Evolutionary conservation across 2,113 vertebrate species (phyloP), one percentile per base, ranked within the genome.

Genomic region (Steatornis caripensis): DNA sequence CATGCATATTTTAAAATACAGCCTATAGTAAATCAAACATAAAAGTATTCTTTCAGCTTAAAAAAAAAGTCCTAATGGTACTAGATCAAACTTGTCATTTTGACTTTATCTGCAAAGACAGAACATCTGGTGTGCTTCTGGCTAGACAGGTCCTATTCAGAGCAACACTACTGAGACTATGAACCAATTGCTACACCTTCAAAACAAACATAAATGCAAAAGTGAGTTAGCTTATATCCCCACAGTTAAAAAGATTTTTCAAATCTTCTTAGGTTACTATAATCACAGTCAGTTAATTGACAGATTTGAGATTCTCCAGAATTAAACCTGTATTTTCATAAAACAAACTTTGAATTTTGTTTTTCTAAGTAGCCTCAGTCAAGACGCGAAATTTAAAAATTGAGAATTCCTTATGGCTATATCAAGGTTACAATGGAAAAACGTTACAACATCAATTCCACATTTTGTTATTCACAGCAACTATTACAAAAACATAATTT

Each of bases 81-180:
- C 43, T 32, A 45, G 29, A 66, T 71, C 29, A 88, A 94, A 88
- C 55, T 84, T 68, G n/a, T 29, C 12, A 32, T 90, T 94, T 88
- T 93, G 43, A 93, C 72, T 96, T 94, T 54, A 96, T 90, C 75
- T 87, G 69, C 37, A 26, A 75, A 93, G 83, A 93, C 68, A 79
- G 48, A 93, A 76, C 88, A 93, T 78, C 80, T 92, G 83, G 34
- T 55, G 39, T 64, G 72, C 77, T 94, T 87, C 86, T 90, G 77
- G 76, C 80, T 89, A 89, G 19, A 82, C 19, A 90, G 45, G 43
- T 58, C 43, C 48, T 84, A 55, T 43, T 61, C 70, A 86, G 39
- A 94, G 43, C 74, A 89, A 60, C 58, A 65, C 61, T 55, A 53
- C n/a, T 41, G 39, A 87, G 60, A 64, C 49, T 57, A 71, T 34